These are phyloP conservation scores for Micropoecilia bifurca DNA, from an alignment of 2,797 vertebrate species.

Conservation along the genomic window DNA sequence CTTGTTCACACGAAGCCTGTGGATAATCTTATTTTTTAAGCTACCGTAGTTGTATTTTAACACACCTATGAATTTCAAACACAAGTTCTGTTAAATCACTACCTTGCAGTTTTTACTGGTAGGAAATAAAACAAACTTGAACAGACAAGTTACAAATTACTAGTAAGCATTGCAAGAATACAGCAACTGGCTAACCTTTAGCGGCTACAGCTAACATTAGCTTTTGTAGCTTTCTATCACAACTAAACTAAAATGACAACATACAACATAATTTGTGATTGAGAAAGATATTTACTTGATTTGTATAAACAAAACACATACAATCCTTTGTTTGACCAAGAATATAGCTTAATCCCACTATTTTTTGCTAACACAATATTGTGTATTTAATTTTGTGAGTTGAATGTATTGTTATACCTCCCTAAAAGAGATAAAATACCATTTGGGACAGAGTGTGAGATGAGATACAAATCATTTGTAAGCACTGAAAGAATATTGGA, in stretches of 20 bases:
- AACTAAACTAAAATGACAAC: not conserved
- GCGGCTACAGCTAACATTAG: not conserved
- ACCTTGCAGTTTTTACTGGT: not conserved
- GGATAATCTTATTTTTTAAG: not conserved
- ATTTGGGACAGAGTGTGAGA: not conserved
- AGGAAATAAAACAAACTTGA: not conserved
- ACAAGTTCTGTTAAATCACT: not conserved
- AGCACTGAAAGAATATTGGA: not conserved
- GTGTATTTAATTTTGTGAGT: not conserved
- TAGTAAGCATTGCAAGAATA: not conserved
- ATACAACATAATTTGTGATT: not conserved
- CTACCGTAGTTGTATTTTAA: not conserved
- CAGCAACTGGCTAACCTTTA: not conserved
- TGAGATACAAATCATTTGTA: not conserved
- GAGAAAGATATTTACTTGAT: not conserved
- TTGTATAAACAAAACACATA: not conserved
- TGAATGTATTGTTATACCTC: not conserved
- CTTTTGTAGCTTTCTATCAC: not conserved
- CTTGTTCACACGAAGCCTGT: not conserved
- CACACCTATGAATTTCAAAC: not conserved
- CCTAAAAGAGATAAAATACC: not conserved
- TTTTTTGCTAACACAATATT: not conserved
- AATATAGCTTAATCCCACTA: not conserved
- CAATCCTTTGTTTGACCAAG: not conserved
- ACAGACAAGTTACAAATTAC: not conserved